phyloP scores from a whole-genome alignment of 1,140 invertebrate genomes.

The Liolophura sinensis region DNA sequence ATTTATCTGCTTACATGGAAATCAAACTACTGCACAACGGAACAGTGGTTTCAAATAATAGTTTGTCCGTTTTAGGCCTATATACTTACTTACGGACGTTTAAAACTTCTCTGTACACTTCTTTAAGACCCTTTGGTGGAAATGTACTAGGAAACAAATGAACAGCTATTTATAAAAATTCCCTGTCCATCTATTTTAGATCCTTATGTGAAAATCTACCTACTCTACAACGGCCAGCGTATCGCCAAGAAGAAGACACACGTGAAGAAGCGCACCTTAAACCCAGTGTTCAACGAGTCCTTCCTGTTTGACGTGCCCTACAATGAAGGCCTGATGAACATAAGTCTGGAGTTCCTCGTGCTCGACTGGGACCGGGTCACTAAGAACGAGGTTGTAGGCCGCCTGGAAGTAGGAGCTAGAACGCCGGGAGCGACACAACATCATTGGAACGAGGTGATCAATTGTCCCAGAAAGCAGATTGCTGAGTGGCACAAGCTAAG shows the following conservation, averaged over 20 bases:
- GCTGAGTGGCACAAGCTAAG: slow-evolving; percentile 97
- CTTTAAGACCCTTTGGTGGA: too few species aligned
- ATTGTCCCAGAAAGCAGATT: slow-evolving; percentile 93
- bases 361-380: slow-evolving; percentile 97
- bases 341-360: slow-evolving; percentile 89
- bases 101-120: too few species aligned
- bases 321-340: slow-evolving; percentile 82
- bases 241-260: slow-evolving; percentile 99
- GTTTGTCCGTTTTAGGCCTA: too few species aligned
- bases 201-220: slow-evolving; percentile 92
- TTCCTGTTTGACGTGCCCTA: slow-evolving; percentile 71
- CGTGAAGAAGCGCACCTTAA: slow-evolving; percentile 95
- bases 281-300: slow-evolving; percentile 98
- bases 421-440: slow-evolving; percentile 75
- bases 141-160: too few species aligned
- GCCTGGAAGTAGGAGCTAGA: slow-evolving; percentile 84
- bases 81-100: too few species aligned
- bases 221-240: slow-evolving; percentile 94
- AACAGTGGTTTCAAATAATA: too few species aligned
- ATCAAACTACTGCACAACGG: too few species aligned
- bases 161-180: too few species aligned
- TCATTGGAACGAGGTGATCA: slow-evolving; percentile 96
- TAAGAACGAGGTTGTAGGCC: slow-evolving; percentile 97
- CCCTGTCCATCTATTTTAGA: slow-evolving; percentile 58
- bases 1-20: too few species aligned